Conservation (phyloP, 2,113 vertebrate species). For the Amblyopsis rosae region DNA sequence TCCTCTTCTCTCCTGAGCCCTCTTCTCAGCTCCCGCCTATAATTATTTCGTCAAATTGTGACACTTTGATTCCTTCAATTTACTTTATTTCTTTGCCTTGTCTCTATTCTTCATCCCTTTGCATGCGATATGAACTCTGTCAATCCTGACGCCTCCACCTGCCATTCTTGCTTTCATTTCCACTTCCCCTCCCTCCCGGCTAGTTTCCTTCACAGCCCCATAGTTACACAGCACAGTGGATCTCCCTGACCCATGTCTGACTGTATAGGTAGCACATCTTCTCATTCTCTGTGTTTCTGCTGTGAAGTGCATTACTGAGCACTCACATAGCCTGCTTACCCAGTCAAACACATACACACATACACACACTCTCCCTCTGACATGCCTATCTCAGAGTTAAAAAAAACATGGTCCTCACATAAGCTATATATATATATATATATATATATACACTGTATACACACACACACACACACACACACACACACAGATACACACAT, state of each 20-base stretch:
- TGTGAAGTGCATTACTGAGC: too few species aligned
- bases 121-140: conserved; percentile 46
- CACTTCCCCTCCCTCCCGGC: not conserved
- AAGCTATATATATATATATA: too few species aligned
- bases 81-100: not conserved
- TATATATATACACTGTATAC: too few species aligned
- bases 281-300: too few species aligned
- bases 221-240: not conserved
- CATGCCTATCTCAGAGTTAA: not conserved
- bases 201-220: not conserved
- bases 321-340: not conserved
- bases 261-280: not conserved
- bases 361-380: conserved; percentile 1
- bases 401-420: not conserved
- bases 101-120: conserved; percentile 25
- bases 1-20: conserved; percentile 38
- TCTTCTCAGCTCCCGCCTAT: conserved; percentile 30
- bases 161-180: conserved; percentile 41
- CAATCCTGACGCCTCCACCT: conserved; percentile 39
- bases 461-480: too few species aligned
- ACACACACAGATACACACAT: too few species aligned
- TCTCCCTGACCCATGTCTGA: conserved; percentile 38
- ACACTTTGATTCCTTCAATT: conserved; percentile 40
- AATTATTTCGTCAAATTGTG: conserved; percentile 53
- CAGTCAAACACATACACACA: not conserved